Evolutionary conservation across 2,113 vertebrate genomes (phyloP).

Genomic region (Microcebus murinus): DNA sequence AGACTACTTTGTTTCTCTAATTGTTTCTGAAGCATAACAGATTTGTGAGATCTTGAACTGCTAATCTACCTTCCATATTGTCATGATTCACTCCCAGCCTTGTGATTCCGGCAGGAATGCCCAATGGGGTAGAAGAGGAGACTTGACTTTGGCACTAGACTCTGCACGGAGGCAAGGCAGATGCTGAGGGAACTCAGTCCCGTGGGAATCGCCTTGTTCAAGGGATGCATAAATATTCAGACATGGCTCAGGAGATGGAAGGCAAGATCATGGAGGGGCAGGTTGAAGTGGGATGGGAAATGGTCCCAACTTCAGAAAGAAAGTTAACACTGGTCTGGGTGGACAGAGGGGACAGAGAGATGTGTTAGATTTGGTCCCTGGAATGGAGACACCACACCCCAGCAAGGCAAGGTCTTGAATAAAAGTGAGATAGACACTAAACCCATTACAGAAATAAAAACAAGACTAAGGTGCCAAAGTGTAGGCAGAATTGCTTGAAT

Average conservation of each 20-base stretch:
- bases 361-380: no score
- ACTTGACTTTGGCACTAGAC: no score
- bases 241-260: neutral
- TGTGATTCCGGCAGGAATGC: neutral
- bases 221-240: neutral
- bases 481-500: rapidly evolving
- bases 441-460: neutral
- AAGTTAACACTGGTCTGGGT: neutral
- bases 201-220: neutral
- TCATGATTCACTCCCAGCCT: neutral
- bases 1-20: neutral
- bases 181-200: rapidly evolving
- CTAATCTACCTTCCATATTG: neutral
- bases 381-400: neutral
- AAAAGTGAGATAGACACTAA: neutral
- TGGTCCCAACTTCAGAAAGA: neutral
- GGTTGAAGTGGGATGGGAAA: neutral
- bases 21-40: neutral
- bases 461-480: neutral
- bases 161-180: neutral
- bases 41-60: neutral
- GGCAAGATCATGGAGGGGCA: rapidly evolving
- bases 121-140: neutral
- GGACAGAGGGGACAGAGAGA: rapidly evolving
- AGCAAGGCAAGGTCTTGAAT: neutral